Conservation (phyloP, 2,113 vertebrate genomes). For the Psilopsiagon aymara region DNA sequence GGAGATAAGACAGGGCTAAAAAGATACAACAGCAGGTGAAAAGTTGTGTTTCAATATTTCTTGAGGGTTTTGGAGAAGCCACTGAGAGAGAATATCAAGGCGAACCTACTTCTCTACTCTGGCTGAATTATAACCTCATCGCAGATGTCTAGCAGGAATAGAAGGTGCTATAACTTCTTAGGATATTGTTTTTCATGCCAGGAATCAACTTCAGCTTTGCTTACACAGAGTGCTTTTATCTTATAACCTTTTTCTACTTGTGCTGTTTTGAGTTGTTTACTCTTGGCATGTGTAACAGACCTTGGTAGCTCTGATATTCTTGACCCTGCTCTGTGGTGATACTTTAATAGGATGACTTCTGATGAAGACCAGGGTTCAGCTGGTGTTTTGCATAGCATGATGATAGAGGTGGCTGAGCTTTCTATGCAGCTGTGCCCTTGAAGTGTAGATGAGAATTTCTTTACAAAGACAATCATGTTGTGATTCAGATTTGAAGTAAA, state of each 20-base stretch:
- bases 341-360: background rate
- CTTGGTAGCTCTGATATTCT: background rate
- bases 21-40: background rate
- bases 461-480: background rate
- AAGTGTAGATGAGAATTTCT: background rate
- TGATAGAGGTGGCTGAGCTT: background rate
- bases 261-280: background rate
- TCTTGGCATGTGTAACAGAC: background rate
- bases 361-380: background rate
- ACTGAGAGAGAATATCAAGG: background rate
- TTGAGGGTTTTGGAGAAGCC: background rate
- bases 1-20: background rate
- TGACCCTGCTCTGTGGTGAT: background rate
- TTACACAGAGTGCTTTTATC: background rate
- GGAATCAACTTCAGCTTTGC: constrained; percentile 2
- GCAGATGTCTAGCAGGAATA: background rate
- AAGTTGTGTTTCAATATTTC: background rate
- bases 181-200: background rate
- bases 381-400: background rate
- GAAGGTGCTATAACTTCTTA: background rate
- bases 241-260: background rate
- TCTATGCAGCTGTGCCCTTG: background rate
- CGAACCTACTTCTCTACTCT: background rate
- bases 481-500: background rate
- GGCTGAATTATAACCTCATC: background rate